Base-by-base conservation (phyloP, 2,888 invertebrate species). In the Apoderus coryli region DNA sequence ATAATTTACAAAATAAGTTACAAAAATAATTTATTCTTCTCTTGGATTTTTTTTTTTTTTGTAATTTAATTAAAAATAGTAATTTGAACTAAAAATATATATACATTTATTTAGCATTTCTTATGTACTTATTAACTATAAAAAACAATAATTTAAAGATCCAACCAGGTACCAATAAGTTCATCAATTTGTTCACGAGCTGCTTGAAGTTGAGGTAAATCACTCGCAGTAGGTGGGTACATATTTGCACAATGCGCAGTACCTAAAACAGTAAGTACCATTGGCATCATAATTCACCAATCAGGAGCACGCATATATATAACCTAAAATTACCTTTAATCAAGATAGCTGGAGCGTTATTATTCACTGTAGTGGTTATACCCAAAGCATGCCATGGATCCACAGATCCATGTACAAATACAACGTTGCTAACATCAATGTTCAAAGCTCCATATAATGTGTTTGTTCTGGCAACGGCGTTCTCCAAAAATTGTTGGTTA, bases 241-340 rank as follows among this genome's bases (percentile, higher is more conserved):
- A 90, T 85, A 52, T 89, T 80, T 1, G 90, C 89, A 57, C 90
- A 92, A 54, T 92, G 90, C 4, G 90, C 89, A n/a, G 89, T 86
- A 25, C 86, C 86, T 84, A 49, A 3, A 60, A 53, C 33, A 16
- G 2, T 10, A 31, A 16, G 7, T 10, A 15, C 4, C n/a, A 24
- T 19, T 19, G 19, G 6, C 19, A n/a, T 7, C 6, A 19, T 7
- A 7, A 19, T 19, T 19, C 19, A 7, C 19, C 19, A 19, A 19
- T 16, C 6, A n/a, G n/a, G n/a, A n/a, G n/a, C n/a, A n/a, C n/a
- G n/a, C n/a, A n/a, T n/a, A 19, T 19, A 6, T 19, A 19, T 19
- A 7, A n/a, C 19, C 19, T 19, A n/a, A n/a, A 37, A 30, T 33
- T 32, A 40, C 42, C 42, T 26, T 72, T 60, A 22, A 85, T 82